These are phyloP conservation scores for Pelvicachromis taeniatus DNA, from an alignment of 2,113 vertebrate species.

Conservation along the genomic window DNA sequence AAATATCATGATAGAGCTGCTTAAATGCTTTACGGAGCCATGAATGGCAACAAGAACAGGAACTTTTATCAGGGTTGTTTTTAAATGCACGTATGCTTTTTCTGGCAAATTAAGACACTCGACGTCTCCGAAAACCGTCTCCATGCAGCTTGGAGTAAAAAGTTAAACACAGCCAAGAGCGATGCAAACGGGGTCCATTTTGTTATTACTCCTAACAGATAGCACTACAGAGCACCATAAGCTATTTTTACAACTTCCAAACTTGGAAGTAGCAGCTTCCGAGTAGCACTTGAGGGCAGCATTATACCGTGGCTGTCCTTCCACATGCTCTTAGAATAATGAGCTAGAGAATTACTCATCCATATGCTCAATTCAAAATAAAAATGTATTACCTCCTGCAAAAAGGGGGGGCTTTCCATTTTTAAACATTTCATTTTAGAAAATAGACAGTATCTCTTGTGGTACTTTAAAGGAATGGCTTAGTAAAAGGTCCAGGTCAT, in stretches of 20 bases:
- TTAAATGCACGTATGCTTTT: neutral
- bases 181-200: neutral
- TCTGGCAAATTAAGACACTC: neutral
- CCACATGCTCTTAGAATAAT: conserved; percentile 15
- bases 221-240: neutral
- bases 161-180: conserved; percentile 4
- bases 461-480: neutral
- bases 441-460: neutral
- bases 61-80: neutral
- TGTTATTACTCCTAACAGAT: conserved; percentile 9
- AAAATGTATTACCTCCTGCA: conserved; percentile 6
- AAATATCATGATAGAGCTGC: neutral
- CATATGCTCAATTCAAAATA: conserved; percentile 20
- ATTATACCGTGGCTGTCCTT: conserved; percentile 31
- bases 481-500: neutral
- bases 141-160: neutral
- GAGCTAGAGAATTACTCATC: conserved; percentile 19
- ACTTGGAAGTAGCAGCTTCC: conserved; percentile 23
- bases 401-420: neutral
- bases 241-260: conserved; percentile 7
- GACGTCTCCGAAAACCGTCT: neutral
- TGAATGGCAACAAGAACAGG: neutral
- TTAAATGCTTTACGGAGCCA: neutral
- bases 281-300: conserved; percentile 65
- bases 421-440: neutral